Evolutionary conservation across 1,140 invertebrate species (phyloP).

Genomic region (Atta cephalotes): DNA sequence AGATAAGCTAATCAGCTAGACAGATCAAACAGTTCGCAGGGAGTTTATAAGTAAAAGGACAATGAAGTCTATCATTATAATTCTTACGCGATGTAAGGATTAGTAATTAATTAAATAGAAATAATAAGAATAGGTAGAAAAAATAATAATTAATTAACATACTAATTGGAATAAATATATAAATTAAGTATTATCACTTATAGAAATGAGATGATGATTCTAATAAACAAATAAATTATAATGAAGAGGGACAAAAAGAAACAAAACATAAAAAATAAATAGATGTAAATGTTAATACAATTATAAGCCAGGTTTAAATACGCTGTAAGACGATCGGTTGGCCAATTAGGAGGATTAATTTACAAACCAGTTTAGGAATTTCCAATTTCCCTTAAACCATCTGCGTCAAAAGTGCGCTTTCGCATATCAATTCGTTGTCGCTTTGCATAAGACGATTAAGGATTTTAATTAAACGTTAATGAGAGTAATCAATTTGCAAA

Average conservation of each 20-base stretch:
- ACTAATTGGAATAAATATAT: not conserved
- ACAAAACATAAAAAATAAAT: not conserved
- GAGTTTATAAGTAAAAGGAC: constrained; percentile 8
- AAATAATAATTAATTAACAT: constrained; percentile 1
- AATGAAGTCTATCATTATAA: not conserved
- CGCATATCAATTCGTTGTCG: constrained; percentile 27
- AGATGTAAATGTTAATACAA: constrained; percentile 5
- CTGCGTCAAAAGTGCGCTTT: constrained; percentile 15
- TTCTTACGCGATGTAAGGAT: not conserved
- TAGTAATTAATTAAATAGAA: constrained; percentile 10
- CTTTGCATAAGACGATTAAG: constrained; percentile 52
- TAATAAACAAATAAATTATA: not conserved
- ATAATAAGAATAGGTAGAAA: not conserved
- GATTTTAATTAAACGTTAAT: constrained; percentile 56
- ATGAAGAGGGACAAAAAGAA: not conserved
- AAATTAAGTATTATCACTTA: not conserved
- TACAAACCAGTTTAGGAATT: constrained; percentile 30
- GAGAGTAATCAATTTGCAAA: constrained; percentile 49
- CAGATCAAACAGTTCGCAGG: not conserved
- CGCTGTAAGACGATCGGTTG: not conserved
- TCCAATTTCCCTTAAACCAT: constrained; percentile 47
- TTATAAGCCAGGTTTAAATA: constrained; percentile 10
- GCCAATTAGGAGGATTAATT: constrained; percentile 38
- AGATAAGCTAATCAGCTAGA: constrained; percentile 2
- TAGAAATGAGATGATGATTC: not conserved